Evolutionary conservation across 2,888 invertebrate genomes (phyloP), one percentile per base, ranked within the genome.

Genomic region (Tupiocoris notatus): DNA sequence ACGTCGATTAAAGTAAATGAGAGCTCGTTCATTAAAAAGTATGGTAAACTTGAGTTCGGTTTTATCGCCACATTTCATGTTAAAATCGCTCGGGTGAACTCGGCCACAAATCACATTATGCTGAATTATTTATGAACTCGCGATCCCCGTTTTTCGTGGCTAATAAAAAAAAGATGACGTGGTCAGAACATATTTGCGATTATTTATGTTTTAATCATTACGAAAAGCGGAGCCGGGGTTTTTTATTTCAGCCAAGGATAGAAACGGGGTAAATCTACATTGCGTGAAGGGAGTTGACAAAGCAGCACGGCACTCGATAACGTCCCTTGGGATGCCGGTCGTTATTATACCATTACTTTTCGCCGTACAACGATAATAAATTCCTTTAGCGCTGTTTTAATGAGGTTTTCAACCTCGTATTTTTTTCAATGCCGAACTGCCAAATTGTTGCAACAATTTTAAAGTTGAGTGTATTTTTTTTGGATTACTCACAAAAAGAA

Each of bases 341-440:
- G 75, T 75, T 75, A 75, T 75, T 75, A 75, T 75, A 59, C 61
- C 75, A 66, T 75, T 66, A 75, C 65, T 65, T 75, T 66, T 12
- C 39, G 75, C 59, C 75, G 25, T 75, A 66, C 25, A 57, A 57
- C 57, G 64, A 64, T 74, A 73, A 74, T 74, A 64, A 64, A 64
- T 74, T 74, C 56, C 21, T 74, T 39, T 70, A 2, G 70, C 24
- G 18, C 57, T 59, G 59, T 65, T 65, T 65, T 65, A 65, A 65
- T 39, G 65, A 65, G 65, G 39, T n/a, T 63, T 59, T 7, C 63
- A 21, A 6, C 18, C 21, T 23, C 22, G n/a, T 22, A 63, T 63
- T 63, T 22, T 22, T n/a, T 22, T 1, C n/a, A n/a, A n/a, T n/a
- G n/a, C n/a, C n/a, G n/a, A n/a, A n/a, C n/a, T n/a, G n/a, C n/a